Conservation (phyloP, 2,797 vertebrate genomes). For the Limosa lapponica region DNA sequence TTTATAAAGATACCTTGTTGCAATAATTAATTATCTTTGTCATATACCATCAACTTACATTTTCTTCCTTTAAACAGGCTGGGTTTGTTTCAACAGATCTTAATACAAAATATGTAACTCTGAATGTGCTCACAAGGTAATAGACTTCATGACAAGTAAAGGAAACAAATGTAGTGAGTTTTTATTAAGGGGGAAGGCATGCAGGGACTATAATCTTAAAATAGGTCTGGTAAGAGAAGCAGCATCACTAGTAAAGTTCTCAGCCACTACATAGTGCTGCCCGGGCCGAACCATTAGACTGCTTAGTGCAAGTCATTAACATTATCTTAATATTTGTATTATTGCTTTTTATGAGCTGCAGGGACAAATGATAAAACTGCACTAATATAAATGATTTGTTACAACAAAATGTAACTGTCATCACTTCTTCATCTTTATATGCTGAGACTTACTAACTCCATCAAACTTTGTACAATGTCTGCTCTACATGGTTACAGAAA, state of each 20-base stretch:
- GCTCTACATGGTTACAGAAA: neutral
- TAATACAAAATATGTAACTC: neutral
- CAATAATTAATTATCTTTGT: neutral
- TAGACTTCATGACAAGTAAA: neutral
- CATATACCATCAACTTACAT: neutral
- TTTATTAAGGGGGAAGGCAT: neutral
- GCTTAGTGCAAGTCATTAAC: neutral
- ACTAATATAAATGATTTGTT: neutral
- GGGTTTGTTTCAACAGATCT: neutral
- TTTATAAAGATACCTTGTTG: neutral
- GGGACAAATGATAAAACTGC: neutral
- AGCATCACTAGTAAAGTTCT: neutral
- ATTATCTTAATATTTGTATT: neutral
- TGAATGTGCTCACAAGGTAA: neutral
- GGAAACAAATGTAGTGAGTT: neutral
- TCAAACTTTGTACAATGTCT: neutral
- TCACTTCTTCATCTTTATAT: neutral
- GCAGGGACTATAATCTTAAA: neutral
- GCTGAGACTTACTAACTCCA: neutral
- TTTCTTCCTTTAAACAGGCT: neutral
- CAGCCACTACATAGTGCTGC: neutral
- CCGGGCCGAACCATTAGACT: neutral
- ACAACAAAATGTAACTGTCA: neutral
- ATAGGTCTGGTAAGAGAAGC: neutral
- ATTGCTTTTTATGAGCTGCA: neutral